Evolutionary conservation across 2,113 vertebrate genomes (phyloP).

Genomic region (Hydropotes inermis): DNA sequence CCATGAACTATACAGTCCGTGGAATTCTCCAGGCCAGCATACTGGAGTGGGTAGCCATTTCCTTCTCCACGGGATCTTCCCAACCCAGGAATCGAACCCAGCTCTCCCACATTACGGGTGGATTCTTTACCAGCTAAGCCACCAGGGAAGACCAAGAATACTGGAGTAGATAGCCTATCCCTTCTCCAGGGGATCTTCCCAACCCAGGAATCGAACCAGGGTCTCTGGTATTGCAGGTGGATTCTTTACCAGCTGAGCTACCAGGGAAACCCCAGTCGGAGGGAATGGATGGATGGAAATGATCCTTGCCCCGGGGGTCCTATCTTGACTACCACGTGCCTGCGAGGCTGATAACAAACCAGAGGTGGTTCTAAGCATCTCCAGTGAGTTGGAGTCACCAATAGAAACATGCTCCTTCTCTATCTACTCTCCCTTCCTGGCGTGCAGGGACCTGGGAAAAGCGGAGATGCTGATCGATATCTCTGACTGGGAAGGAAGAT

Average conservation of each 20-base stretch:
- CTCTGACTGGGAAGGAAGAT: conserved; percentile 72
- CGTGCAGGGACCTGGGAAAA: conserved; percentile 76
- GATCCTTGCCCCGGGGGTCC: not conserved
- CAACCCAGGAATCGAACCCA: not conserved
- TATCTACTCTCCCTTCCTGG: conserved; percentile 56
- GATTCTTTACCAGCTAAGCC: not conserved
- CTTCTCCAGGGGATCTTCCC: not conserved
- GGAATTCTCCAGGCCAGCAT: not conserved
- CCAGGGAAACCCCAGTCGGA: not conserved
- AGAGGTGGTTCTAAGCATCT: not conserved
- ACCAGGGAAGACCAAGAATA: not conserved
- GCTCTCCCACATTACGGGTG: not conserved
- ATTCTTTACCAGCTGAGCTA: not conserved
- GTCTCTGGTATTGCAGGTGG: not conserved
- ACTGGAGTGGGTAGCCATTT: not conserved
- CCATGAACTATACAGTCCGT: not conserved
- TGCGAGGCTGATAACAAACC: not conserved
- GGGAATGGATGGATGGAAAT: not conserved
- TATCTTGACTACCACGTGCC: not conserved
- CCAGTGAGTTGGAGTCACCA: not conserved
- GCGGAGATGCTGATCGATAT: conserved; percentile 73
- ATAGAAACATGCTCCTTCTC: conserved; percentile 46
- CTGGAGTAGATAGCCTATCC: not conserved
- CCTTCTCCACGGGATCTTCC: not conserved
- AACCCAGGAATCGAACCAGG: not conserved